These are phyloP conservation scores for Vombatus ursinus DNA, from an alignment of 2,113 vertebrate genomes.

Conservation along the genomic window DNA sequence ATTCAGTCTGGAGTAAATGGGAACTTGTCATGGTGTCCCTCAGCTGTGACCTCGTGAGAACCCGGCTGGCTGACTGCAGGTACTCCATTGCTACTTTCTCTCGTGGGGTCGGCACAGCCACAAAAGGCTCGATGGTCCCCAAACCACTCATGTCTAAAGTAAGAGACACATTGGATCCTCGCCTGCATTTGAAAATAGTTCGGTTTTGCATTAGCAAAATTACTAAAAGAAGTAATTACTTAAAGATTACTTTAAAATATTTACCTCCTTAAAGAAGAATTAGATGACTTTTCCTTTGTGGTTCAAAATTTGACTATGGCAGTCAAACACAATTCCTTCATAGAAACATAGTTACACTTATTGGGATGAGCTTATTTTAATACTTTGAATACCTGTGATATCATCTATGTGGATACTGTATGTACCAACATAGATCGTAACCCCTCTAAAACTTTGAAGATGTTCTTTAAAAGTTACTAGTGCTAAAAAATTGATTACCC, in stretches of 20 bases:
- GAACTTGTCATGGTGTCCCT: conserved; percentile 85
- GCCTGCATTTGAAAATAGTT: conserved; percentile 81
- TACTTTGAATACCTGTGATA: neutral
- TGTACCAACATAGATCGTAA: neutral
- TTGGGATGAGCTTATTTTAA: neutral
- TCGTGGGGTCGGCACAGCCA: conserved; percentile 87
- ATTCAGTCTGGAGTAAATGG: conserved; percentile 93
- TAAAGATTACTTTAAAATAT: neutral
- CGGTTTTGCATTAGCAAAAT: neutral
- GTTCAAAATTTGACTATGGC: neutral
- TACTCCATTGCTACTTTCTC: conserved; percentile 93
- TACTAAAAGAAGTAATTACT: neutral
- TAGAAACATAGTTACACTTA: neutral
- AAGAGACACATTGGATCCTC: conserved; percentile 96
- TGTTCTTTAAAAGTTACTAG: neutral
- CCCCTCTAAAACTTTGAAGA: neutral
- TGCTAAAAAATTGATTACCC: neutral
- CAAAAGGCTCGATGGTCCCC: conserved; percentile 91
- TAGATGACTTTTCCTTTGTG: conserved; percentile 9
- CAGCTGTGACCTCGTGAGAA: conserved; percentile 90
- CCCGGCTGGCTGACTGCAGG: conserved; percentile 89
- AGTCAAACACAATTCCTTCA: neutral
- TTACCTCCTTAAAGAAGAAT: neutral
- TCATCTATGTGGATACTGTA: neutral
- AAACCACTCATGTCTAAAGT: conserved; percentile 96